phyloP scores from a whole-genome alignment of 2,113 vertebrate species.

The Nycticebus coucang region DNA sequence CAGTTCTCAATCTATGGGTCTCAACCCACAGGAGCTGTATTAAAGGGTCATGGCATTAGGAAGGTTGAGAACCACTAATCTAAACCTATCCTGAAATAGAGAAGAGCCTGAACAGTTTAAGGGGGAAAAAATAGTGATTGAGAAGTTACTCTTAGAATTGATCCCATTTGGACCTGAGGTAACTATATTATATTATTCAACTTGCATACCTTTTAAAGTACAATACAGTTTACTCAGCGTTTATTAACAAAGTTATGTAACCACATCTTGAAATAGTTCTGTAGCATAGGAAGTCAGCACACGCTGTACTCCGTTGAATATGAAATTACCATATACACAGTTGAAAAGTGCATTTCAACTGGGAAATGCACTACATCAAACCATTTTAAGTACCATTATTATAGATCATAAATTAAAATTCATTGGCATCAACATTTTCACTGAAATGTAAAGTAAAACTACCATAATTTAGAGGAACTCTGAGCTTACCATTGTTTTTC shows the following conservation, averaged over 20 bases:
- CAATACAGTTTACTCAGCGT: conserved; percentile 1
- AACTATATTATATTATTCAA: not conserved
- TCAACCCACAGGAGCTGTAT: too few species aligned
- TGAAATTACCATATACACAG: not conserved
- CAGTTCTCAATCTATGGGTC: too few species aligned
- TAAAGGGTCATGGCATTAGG: too few species aligned
- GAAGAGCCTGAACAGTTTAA: not conserved
- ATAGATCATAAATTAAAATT: conserved; percentile 48
- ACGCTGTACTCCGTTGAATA: not conserved
- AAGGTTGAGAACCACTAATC: not conserved
- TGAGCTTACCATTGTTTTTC: conserved; percentile 46
- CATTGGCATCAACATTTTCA: conserved; percentile 30
- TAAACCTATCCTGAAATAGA: not conserved
- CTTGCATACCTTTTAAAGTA: not conserved
- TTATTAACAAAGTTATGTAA: conserved; percentile 55
- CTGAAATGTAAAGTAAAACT: conserved; percentile 30
- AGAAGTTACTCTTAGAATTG: conserved; percentile 23
- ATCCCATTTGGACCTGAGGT: not conserved
- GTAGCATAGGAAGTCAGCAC: not conserved
- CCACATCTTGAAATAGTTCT: conserved; percentile 47
- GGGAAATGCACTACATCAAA: not conserved
- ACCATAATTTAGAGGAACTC: not conserved
- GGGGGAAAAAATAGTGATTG: not conserved
- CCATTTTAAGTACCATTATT: conserved; percentile 47
- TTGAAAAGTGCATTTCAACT: not conserved